Evolutionary conservation across 2,797 vertebrate genomes (phyloP), one percentile per base, ranked within the genome.

Genomic region (Micrastur ruficollis): DNA sequence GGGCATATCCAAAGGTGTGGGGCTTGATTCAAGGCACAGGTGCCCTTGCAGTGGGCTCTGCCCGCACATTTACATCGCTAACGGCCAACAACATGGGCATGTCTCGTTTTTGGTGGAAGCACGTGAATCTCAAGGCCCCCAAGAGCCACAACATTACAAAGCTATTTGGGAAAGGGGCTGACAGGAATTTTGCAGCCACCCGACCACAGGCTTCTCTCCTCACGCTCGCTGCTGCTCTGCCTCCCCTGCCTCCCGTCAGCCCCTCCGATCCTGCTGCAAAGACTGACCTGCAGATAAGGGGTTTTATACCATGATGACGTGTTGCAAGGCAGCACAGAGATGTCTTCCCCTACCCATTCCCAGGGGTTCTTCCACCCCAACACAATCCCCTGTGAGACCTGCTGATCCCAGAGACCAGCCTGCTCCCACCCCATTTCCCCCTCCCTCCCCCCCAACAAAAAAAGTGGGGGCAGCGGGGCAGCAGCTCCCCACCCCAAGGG

Each of bases 71-170:
- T 32, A 47, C n/a, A 17, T 0, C 6, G 38, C 31, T 40, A 38
- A 55, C 3, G 20, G 47, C 40, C 63, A 55, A 3, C 3, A 6
- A 16, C 62, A 53, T 5, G 19, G 25, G 25, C 52, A 72, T 6
- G 9, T 10, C 22, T 42, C 44, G 22, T 46, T 90, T 74, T 29
- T 3, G 1, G 62, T 46, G 50, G 40, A 91, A 87, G 62, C 8
- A n/a, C 12, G 22, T 11, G 75, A 90, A 61, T 61, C 40, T 31
- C 0, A 1, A 25, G n/a, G 34, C 29, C 10, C 38, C 16, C 11
- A 14, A 26, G 20, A 63, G 44, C 8, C 15, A 67, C 0, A 2
- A 14, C 12, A 7, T 32, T 44, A 80, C 0, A 0, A 82, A 80
- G 32, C 40, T 55, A 22, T 44, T 85, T 59, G 46, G 63, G n/a